Evolutionary conservation across 2,888 invertebrate species (phyloP).

Genomic region (Holacanthella duospinosa): DNA sequence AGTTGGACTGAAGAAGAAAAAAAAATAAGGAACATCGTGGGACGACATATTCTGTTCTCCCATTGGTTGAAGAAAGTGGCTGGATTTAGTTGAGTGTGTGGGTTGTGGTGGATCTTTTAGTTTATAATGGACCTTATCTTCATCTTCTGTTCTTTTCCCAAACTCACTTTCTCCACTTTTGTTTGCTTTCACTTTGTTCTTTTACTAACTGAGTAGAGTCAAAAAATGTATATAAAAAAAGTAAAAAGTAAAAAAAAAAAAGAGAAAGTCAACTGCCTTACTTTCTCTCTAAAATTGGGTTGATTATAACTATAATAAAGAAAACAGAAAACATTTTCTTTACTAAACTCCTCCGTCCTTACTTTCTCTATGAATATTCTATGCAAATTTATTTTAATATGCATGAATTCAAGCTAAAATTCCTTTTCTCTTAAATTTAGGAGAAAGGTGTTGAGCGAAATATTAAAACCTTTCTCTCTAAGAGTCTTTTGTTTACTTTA

Average conservation of each 20-base stretch:
- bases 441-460: no score
- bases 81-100: no score
- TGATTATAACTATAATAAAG: background rate
- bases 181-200: background rate
- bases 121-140: background rate
- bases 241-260: background rate
- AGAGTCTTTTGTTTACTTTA: no score
- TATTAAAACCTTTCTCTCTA: no score
- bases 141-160: no score
- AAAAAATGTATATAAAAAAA: no score
- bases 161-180: no score
- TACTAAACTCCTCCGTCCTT: no score
- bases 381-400: background rate
- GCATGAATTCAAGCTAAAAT: no score
- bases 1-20: conserved; percentile 6
- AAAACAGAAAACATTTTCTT: background rate
- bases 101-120: no score
- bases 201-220: background rate
- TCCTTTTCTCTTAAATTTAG: no score
- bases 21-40: background rate
- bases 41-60: background rate
- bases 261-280: background rate
- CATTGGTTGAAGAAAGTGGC: no score
- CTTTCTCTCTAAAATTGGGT: background rate
- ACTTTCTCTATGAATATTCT: background rate